Percentiles rank a stretch among this genome's conserved stretches.
These are phyloP conservation scores for Eumacrocentrus americanus DNA, from an alignment of 2,888 invertebrate genomes.

Conservation along the genomic window DNA sequence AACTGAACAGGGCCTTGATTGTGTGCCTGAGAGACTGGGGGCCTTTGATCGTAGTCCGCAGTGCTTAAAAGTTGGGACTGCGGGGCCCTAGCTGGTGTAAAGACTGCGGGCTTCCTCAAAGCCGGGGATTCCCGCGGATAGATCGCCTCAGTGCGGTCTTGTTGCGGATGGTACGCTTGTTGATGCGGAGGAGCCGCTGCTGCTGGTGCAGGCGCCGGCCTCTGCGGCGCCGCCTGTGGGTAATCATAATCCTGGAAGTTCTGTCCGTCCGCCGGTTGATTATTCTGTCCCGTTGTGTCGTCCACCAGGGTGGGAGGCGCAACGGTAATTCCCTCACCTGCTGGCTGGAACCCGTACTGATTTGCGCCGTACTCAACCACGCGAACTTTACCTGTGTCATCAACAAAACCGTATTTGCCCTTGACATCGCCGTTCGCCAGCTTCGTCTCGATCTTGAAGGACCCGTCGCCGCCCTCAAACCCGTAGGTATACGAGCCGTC, in stretches of 20 bases:
- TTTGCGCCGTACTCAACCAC: slow-evolving; percentile 89
- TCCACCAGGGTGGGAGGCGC: slow-evolving; percentile 63
- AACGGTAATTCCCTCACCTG: slow-evolving; percentile 86
- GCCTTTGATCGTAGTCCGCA: slow-evolving; percentile 44
- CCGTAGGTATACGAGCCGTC: slow-evolving; percentile 91
- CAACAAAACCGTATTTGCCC: slow-evolving; percentile 90
- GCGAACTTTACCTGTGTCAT: slow-evolving; percentile 79
- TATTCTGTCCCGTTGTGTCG: slow-evolving; percentile 58
- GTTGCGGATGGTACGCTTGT: slow-evolving; percentile 35
- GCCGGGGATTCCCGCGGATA: slow-evolving; percentile 44
- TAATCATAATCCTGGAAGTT: slow-evolving; percentile 50
- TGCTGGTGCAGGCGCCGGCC: slow-evolving; percentile 38
- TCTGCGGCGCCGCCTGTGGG: slow-evolving; percentile 38
- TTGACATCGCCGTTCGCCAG: slow-evolving; percentile 80
- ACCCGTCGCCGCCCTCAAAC: slow-evolving; percentile 86
- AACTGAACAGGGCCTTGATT: slow-evolving; percentile 58
- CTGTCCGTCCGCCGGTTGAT: slow-evolving; percentile 35
- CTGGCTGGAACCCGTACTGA: slow-evolving; percentile 85
- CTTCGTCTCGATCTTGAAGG: slow-evolving; percentile 90
- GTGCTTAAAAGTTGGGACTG: slow-evolving; percentile 45
- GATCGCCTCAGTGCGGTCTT: slow-evolving; percentile 50
- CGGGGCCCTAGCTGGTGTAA: slow-evolving; percentile 36
- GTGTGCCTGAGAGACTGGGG: slow-evolving; percentile 49
- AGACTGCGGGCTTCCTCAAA: neutral
- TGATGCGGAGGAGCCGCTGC: slow-evolving; percentile 36